Evolutionary conservation across 2,113 vertebrate species (phyloP).

Genomic region (Castor canadensis): DNA sequence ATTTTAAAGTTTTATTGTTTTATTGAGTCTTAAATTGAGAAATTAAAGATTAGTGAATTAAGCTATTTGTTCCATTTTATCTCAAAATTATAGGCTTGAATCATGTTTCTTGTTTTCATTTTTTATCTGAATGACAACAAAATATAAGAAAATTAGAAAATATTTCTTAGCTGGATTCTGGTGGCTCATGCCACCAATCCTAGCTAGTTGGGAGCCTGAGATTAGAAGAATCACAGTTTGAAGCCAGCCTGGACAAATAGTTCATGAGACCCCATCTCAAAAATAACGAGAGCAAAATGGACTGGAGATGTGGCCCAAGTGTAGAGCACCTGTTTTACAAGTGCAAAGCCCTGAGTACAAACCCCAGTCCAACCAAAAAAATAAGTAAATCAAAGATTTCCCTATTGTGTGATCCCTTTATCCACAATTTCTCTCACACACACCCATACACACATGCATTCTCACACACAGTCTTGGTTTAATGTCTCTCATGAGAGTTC

Average conservation of each 20-base stretch:
- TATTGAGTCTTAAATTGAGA: not conserved
- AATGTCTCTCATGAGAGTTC: not conserved
- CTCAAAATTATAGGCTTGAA: constrained; percentile 19
- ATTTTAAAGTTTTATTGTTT: not conserved
- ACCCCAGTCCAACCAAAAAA: too few relatives aligned
- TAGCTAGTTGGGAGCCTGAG: too few relatives aligned
- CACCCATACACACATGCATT: not conserved
- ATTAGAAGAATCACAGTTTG: too few relatives aligned
- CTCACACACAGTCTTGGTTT: not conserved
- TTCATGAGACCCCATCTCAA: too few relatives aligned
- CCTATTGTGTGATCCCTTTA: not conserved
- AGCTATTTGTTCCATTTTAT: not conserved
- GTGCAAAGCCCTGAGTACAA: too few relatives aligned
- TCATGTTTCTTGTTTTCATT: not conserved
- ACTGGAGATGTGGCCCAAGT: too few relatives aligned
- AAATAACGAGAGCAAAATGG: too few relatives aligned
- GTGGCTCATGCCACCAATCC: too few relatives aligned
- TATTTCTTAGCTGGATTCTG: not conserved
- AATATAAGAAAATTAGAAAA: not conserved
- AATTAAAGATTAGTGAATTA: not conserved
- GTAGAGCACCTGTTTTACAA: too few relatives aligned
- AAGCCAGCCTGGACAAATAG: too few relatives aligned
- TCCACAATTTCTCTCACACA: not conserved
- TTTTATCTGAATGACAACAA: not conserved
- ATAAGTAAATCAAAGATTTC: not conserved